A percentile compares a stretch with the other conserved stretches of the same genome.
Evolutionary conservation across 2,888 invertebrate species (phyloP).

Genomic region (Deroplatys truncata): DNA sequence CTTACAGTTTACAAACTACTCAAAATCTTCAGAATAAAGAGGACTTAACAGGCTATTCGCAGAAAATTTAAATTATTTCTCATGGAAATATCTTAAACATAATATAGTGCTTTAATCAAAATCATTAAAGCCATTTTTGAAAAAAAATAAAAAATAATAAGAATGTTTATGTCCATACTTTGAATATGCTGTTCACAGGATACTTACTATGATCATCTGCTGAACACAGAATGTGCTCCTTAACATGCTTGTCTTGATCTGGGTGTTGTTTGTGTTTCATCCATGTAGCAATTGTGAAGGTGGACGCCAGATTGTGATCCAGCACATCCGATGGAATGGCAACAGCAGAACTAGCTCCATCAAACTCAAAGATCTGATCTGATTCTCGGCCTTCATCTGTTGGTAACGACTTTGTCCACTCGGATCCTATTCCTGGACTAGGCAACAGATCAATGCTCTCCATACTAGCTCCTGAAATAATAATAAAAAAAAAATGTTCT

Average conservation of each 20-base stretch:
- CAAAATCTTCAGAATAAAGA: too few relatives aligned
- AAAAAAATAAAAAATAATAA: too few relatives aligned
- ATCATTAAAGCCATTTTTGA: too few relatives aligned
- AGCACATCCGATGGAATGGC: constrained; percentile 74
- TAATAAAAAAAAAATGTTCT: background rate
- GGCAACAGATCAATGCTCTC: constrained; percentile 85
- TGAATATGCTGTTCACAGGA: background rate
- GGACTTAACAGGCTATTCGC: too few relatives aligned
- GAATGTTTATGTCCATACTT: background rate
- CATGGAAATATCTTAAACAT: too few relatives aligned
- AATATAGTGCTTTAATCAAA: too few relatives aligned
- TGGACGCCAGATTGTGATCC: constrained; percentile 70
- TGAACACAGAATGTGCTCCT: constrained; percentile 95
- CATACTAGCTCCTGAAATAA: constrained; percentile 61
- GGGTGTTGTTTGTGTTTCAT: constrained; percentile 84
- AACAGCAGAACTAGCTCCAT: constrained; percentile 84
- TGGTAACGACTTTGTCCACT: constrained; percentile 57
- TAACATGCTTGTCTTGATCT: constrained; percentile 80
- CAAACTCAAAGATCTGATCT: constrained; percentile 93
- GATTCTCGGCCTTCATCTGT: constrained; percentile 65
- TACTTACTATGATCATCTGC: constrained; percentile 93
- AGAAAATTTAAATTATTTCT: too few relatives aligned
- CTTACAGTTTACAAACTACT: too few relatives aligned
- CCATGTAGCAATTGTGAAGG: constrained; percentile 92
- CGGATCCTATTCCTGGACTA: constrained; percentile 62